phyloP scores from a whole-genome alignment of 2,888 invertebrate species.

The Pinctada fucata region DNA sequence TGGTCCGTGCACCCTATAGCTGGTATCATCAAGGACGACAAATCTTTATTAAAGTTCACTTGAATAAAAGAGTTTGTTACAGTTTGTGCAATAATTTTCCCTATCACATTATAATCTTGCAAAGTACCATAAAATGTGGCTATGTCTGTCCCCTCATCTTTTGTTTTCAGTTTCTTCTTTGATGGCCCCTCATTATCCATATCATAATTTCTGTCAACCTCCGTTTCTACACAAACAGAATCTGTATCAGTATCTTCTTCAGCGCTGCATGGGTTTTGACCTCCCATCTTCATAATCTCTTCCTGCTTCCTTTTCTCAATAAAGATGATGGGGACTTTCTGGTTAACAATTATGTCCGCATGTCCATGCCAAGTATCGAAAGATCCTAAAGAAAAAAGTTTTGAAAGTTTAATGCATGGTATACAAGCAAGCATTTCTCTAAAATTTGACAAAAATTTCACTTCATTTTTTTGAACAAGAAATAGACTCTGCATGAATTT shows the following conservation, averaged over 20 bases:
- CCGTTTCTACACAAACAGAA: too few species aligned
- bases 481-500: too few species aligned
- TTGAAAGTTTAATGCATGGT: too few species aligned
- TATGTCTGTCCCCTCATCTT: not conserved
- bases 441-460: too few species aligned
- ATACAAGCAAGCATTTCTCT: too few species aligned
- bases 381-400: not conserved
- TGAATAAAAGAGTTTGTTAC: not conserved
- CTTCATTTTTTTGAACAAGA: too few species aligned
- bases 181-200: not conserved
- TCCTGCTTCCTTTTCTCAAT: not conserved
- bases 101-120: not conserved
- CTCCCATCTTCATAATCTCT: too few species aligned
- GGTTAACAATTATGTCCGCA: conserved; percentile 1
- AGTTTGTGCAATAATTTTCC: not conserved
- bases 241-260: not conserved
- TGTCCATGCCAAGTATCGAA: not conserved
- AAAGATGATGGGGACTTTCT: not conserved
- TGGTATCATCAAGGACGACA: not conserved
- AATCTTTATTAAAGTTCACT: not conserved
- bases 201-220: not conserved
- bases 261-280: not conserved
- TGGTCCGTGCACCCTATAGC: not conserved
- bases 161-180: not conserved
- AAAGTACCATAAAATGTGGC: not conserved